Percentiles rank a stretch among this genome's conserved stretches.
phyloP scores from a whole-genome alignment of 1,140 invertebrate genomes.

The Orius insidiosus region DNA sequence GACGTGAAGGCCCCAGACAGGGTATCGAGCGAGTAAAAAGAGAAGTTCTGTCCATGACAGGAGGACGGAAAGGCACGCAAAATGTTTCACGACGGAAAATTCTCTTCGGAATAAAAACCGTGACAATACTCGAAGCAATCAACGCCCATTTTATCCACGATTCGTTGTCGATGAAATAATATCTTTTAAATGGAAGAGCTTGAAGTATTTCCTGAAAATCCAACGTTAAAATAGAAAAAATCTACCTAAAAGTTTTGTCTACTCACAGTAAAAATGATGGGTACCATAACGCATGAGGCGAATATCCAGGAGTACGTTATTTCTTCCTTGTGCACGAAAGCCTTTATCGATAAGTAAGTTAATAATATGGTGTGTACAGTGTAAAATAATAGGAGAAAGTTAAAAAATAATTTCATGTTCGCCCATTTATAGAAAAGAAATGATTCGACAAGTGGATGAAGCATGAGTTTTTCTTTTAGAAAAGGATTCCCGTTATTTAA shows the following conservation, averaged over 20 bases:
- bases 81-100: constrained; percentile 27
- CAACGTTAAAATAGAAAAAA: no score
- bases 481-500: constrained; percentile 30
- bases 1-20: constrained; percentile 31
- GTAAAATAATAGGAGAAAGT: constrained; percentile 26
- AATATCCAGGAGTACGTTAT: no score
- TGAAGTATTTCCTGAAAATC: constrained; percentile 19
- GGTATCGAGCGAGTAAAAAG: constrained; percentile 32
- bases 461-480: constrained; percentile 28
- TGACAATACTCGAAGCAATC: constrained; percentile 9
- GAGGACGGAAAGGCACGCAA: constrained; percentile 31
- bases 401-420: constrained; percentile 27
- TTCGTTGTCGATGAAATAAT: constrained; percentile 19
- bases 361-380: constrained; percentile 24
- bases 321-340: no score
- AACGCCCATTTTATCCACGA: constrained; percentile 20
- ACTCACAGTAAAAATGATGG: no score
- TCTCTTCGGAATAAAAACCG: constrained; percentile 3
- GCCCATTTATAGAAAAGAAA: constrained; percentile 32
- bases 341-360: constrained; percentile 15
- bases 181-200: constrained; percentile 15
- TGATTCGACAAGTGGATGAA: constrained; percentile 29
- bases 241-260: no score
- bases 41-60: constrained; percentile 34
- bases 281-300: no score